Base-by-base conservation (phyloP, 2,113 vertebrate genomes). In the Phyllostomus discolor region DNA sequence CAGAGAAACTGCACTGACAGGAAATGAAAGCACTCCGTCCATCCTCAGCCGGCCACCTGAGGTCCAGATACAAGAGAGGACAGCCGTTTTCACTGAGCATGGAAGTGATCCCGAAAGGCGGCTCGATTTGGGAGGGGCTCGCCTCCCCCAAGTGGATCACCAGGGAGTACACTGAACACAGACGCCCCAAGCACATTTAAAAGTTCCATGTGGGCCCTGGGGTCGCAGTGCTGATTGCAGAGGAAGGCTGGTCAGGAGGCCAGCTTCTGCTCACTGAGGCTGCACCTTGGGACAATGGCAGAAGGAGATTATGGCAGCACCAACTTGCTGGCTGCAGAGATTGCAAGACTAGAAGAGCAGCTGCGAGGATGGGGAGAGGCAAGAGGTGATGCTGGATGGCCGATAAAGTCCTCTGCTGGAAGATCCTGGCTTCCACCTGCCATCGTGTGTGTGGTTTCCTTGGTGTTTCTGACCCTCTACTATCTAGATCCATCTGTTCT, bases 301-400 rank as follows among this genome's bases (percentile, higher is more conserved):
- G 57, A 62, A 10, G 26, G 59, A 62, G 59, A 4, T 62, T 62
- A 62, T 26, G 3, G 26, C 26, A 28, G 59, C 59, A 62, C 59
- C 26, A 12, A 11, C 59, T 62, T 26, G 59, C 59, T 62, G 99
- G 99, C 99, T 91, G 98, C 98, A 92, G 99, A 99, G 97, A 99
- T 99, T 22, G 99, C 99, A 6, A 99, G 98, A 97, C 99, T 99
- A 97, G 99, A 99, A 95, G 99, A 99, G 98, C 99, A 99, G 87
- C 98, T 99, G 97, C 99, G 99, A 98, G 99, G 99, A 96, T 99
- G 99, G 99, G 99, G 99, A 59, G 99, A 99, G 97, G 99, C 99
- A 97, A 99, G 28, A 15, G 28, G 62, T 14, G 10, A 64, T 99
- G 98, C 98, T 99, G 96, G 96, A 97, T 99, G 26, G 98, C 99